Evolutionary conservation across 2,797 vertebrate species (phyloP), one percentile per base, ranked within the genome.

Genomic region (Salarias fasciatus): DNA sequence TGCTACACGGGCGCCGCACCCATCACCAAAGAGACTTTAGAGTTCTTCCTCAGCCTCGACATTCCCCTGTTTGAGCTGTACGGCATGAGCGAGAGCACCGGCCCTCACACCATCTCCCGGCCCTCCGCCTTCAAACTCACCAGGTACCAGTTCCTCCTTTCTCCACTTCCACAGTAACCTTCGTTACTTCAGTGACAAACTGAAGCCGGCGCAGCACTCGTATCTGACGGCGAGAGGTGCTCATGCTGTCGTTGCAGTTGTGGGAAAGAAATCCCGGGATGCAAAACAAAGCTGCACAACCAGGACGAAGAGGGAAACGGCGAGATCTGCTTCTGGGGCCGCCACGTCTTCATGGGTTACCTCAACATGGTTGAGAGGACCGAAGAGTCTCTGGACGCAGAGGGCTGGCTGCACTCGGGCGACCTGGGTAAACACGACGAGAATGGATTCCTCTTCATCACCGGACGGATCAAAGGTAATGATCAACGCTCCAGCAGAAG

Each of bases 261-360:
- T 2, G 97, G 97, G 4, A 95, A 89, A 75, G 89, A 92, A 48
- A 28, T 96, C 12, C 49, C 57, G 0, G 97, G 95, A 0, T 96
- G 95, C 57, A 76, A 78, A 77, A 97, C 93, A 0, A 92, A 94
- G 90, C 90, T 98, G 50, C 52, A 88, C 10, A 91, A 90, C 7
- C 92, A 92, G 0, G 94, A 94, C 29, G 6, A 8, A 0, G 94
- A 96, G 0, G 94, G 94, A 2, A 63, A 29, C 0, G 96, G 97
- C 0, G 97, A 99, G 86, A 79, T 99, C 79, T 98, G 96, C 72
- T 94, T 97, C 72, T 95, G 95, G 69, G 97, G 97, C 0, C 92
- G 97, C 0, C 96, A 98, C n/a, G 6, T 99, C 74, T 99, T 99
- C 87, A 99, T 99, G 97, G 97, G 97, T 28, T 99, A 99, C 71